These are phyloP conservation scores for Pelodiscus sinensis DNA, from an alignment of 2,113 vertebrate species.

Conservation along the genomic window DNA sequence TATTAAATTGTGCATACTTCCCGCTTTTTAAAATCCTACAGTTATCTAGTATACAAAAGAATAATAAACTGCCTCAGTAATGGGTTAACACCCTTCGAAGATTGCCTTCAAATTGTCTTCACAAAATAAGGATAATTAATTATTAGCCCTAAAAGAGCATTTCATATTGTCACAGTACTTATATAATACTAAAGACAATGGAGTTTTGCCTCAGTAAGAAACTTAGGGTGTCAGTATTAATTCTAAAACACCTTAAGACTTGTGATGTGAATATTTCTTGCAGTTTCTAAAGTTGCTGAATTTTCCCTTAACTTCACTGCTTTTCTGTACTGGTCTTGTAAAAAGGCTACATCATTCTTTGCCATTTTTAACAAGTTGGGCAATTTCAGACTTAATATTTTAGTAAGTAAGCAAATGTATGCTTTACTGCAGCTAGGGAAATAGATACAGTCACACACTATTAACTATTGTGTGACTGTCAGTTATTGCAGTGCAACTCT, in stretches of 20 bases:
- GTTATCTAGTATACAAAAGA: background rate
- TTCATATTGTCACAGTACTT: background rate
- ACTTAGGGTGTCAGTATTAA: background rate
- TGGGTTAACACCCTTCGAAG: background rate
- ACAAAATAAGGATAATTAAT: conserved; percentile 1
- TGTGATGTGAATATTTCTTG: background rate
- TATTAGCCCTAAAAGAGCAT: background rate
- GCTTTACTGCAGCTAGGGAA: conserved; percentile 15
- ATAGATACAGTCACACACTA: rapidly evolving
- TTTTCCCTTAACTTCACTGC: background rate
- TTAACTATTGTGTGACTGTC: too few species aligned
- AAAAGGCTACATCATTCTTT: conserved; percentile 8
- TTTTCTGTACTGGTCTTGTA: background rate
- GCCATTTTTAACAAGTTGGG: background rate
- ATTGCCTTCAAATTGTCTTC: conserved; percentile 8
- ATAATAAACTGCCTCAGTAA: conserved; percentile 40
- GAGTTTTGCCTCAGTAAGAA: background rate
- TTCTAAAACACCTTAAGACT: too few species aligned
- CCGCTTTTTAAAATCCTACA: conserved; percentile 49
- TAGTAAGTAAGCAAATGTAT: background rate
- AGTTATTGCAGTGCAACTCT: background rate
- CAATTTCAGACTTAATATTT: background rate
- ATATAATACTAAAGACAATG: background rate
- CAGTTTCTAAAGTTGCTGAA: background rate
- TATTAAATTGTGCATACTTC: conserved; percentile 44